phyloP scores from a whole-genome alignment of 2,113 vertebrate genomes.

The Microtus pennsylvanicus region DNA sequence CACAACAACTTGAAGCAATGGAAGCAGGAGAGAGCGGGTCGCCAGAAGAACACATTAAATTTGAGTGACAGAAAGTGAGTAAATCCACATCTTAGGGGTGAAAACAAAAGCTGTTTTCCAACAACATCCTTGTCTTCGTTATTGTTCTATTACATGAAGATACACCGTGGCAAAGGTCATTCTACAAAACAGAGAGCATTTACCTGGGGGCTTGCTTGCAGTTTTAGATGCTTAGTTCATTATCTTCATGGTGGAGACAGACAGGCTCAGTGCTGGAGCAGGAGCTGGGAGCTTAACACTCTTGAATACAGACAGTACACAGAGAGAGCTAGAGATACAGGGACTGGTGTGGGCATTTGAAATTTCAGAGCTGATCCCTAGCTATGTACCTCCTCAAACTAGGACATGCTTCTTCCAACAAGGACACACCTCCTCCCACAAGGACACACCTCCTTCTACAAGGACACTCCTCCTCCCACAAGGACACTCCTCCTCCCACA shows the following conservation, averaged over 20 bases:
- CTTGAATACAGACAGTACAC: background rate
- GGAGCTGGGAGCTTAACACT: background rate
- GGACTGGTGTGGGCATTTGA: background rate
- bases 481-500: background rate
- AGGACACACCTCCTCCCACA: background rate
- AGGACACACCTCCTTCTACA: background rate
- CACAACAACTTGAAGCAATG: fast-evolving
- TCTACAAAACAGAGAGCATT: background rate
- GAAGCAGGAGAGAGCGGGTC: fast-evolving
- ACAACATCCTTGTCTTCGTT: background rate
- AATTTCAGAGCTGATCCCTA: background rate
- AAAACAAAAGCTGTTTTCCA: background rate
- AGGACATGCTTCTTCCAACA: background rate
- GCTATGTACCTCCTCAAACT: background rate
- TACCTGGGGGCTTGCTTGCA: background rate
- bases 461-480: background rate
- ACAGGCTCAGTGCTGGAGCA: background rate
- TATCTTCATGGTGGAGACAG: background rate
- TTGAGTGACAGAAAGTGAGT: background rate
- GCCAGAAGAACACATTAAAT: background rate
- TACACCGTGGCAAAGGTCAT: background rate
- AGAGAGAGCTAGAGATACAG: background rate
- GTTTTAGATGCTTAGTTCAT: background rate
- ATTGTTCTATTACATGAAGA: background rate
- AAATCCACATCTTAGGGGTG: background rate